Base-by-base conservation (phyloP, 2,113 vertebrate species). In the Leptodactylus fuscus region DNA sequence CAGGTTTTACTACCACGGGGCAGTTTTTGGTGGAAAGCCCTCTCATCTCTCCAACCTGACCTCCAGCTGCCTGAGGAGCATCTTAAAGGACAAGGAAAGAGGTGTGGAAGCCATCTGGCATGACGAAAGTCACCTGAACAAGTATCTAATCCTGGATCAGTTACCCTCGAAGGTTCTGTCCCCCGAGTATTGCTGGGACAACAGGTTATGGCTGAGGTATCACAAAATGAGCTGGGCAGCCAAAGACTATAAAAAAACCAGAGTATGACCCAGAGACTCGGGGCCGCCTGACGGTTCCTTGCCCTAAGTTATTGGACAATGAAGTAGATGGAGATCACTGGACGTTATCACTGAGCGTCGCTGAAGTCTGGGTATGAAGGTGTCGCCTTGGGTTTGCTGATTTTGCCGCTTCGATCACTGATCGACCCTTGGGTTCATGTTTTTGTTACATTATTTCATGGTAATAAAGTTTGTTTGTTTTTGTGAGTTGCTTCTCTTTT, bases 41-140 rank as follows among this genome's bases (percentile, higher is more conserved):
- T 78, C 80, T 24, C 87, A 69, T 0, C 90, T 96, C 46, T 89
- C 90, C 49, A 51, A 79, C 8, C 18, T 95, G 76, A 90, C 92
- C 0, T 90, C 90, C 0, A 79, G 88, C 38, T 96, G 95, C 85
- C 90, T 90, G 70, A 81, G 16, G 22, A 67, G 49, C 78, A 92
- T 92, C 88, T 77, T 81, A 88, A 84, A 73, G 90, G 95, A 95
- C 88, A 93, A 91, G 48, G 1, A 15, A 60, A 92, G 91, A 0
- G 85, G 91, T 0, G 80, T 96, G 67, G 94, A 95, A 91, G 95
- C 94, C 1, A 75, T 88, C 74, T 96, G 95, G 95, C 95, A 95
- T 0, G 94, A 96, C 1, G 94, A 96, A 88, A 96, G 95, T 80
- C 95, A 96, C 77, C 92, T 96, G 36, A 95, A 95, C 88, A 95